A percentile compares a stretch with the other conserved stretches of the same genome.
These are phyloP conservation scores for Andrena trimmerana DNA, from an alignment of 2,888 invertebrate genomes.

Conservation along the genomic window DNA sequence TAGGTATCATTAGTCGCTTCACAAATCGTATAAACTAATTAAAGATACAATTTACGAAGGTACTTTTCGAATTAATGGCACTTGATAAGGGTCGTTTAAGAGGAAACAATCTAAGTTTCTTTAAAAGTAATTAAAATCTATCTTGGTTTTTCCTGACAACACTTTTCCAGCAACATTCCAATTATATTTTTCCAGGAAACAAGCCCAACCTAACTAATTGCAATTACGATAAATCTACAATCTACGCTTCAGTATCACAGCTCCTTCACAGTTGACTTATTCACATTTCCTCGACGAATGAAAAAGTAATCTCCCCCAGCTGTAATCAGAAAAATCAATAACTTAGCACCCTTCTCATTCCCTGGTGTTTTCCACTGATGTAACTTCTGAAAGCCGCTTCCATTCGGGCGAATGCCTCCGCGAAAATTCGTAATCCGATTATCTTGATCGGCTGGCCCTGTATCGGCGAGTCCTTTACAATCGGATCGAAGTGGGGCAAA, in stretches of 20 bases:
- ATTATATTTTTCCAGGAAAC: no score
- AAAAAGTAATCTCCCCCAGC: neutral
- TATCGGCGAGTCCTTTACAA: neutral
- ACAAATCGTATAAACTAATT: constrained; percentile 13
- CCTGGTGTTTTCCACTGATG: neutral
- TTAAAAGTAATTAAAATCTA: constrained; percentile 10
- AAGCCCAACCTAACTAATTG: no score
- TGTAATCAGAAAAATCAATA: neutral
- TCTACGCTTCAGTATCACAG: no score
- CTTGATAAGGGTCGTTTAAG: constrained; percentile 18
- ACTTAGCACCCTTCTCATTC: neutral
- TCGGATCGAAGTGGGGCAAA: constrained; percentile 1
- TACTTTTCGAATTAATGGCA: neutral
- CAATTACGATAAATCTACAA: no score
- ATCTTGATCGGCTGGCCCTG: neutral
- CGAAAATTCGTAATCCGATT: constrained; percentile 3
- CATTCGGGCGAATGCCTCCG: neutral
- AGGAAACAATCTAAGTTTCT: constrained; percentile 12
- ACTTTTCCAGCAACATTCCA: neutral
- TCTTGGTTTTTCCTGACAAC: neutral
- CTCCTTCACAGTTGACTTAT: no score
- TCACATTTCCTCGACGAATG: neutral
- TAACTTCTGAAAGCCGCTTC: neutral
- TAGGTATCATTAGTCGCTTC: neutral
- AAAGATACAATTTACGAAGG: constrained; percentile 22